Percentiles rank a stretch among this genome's conserved stretches.
phyloP scores from a whole-genome alignment of 2,113 vertebrate species.

The Abramis brama region DNA sequence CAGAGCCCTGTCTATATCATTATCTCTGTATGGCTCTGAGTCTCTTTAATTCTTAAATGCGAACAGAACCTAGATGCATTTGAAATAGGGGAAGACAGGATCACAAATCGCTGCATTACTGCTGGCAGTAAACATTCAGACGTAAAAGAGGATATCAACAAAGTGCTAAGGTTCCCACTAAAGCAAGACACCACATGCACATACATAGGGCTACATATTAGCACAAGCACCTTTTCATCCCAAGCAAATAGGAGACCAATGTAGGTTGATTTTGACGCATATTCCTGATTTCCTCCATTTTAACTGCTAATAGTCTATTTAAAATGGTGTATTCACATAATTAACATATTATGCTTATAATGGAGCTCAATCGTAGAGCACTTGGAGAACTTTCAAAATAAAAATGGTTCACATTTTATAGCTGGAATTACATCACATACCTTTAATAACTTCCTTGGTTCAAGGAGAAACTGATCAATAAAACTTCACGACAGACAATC shows the following conservation, averaged over 20 bases:
- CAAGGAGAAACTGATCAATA: slow-evolving; percentile 6
- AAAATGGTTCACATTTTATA: neutral
- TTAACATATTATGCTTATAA: neutral
- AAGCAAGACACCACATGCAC: neutral
- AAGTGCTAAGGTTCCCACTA: neutral
- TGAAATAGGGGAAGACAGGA: slow-evolving; percentile 7
- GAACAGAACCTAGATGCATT: slow-evolving; percentile 22
- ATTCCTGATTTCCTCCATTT: neutral
- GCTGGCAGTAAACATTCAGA: slow-evolving; percentile 16
- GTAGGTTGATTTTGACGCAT: neutral
- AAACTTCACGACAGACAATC: neutral
- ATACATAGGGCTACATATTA: neutral
- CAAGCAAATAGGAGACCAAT: neutral
- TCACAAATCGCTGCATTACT: slow-evolving; percentile 29
- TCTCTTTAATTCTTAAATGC: slow-evolving; percentile 22
- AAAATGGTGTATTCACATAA: neutral
- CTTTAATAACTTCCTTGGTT: neutral
- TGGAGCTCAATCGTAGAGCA: neutral
- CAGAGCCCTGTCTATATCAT: neutral
- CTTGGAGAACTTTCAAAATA: neutral
- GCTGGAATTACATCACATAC: neutral
- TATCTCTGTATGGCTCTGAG: slow-evolving; percentile 30
- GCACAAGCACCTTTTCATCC: neutral
- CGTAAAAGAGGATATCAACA: slow-evolving; percentile 12
- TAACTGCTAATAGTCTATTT: neutral